Conservation (phyloP, 2,113 vertebrate genomes). For the Phrynocephalus versicolor region DNA sequence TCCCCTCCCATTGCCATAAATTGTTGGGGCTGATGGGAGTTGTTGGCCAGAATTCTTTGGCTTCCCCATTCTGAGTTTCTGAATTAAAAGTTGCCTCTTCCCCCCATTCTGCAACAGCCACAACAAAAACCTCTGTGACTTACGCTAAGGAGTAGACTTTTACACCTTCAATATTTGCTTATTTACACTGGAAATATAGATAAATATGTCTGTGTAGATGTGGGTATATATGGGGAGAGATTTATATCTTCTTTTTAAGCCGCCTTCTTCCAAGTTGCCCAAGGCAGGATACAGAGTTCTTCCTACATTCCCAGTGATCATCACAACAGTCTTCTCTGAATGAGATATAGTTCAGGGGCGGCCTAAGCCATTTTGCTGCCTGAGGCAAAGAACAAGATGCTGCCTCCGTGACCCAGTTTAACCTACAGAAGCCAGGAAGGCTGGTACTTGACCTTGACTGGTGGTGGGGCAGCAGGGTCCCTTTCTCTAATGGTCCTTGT, state of each 20-base stretch:
- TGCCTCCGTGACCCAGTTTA: background rate
- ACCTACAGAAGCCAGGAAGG: background rate
- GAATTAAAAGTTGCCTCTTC: too few species aligned
- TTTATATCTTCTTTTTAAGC: background rate
- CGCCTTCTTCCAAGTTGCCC: background rate
- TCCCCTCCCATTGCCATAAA: background rate
- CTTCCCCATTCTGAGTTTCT: too few species aligned
- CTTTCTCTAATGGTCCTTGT: too few species aligned
- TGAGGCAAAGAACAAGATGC: background rate
- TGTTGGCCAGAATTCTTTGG: too few species aligned
- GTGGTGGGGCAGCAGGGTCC: background rate
- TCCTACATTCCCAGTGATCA: background rate
- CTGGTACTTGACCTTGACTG: background rate
- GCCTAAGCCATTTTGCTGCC: background rate
- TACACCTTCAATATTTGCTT: too few species aligned
- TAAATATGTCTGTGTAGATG: too few species aligned
- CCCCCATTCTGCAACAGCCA: too few species aligned
- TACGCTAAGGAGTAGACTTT: too few species aligned
- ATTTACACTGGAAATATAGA: too few species aligned
- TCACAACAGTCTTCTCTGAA: background rate
- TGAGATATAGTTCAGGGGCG: background rate
- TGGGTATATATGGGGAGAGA: background rate
- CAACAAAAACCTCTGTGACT: too few species aligned
- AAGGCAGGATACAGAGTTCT: background rate
- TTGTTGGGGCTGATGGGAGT: background rate